Conservation (phyloP, 2,888 invertebrate species). For the Philereme vetulata region DNA sequence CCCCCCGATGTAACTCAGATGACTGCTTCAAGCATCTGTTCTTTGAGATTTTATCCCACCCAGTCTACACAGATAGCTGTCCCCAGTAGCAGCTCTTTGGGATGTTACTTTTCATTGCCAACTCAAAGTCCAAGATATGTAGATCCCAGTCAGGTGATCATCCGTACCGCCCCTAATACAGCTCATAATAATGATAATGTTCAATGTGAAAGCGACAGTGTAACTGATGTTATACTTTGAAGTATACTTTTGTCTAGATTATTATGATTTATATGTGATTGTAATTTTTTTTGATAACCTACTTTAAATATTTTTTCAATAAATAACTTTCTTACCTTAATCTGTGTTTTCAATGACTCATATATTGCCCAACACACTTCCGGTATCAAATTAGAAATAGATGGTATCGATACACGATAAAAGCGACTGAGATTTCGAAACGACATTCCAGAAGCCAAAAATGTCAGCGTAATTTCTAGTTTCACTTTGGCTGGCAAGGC, state of each 20-base stretch:
- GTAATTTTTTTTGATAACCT: constrained; percentile 31
- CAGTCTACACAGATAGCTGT: too few relatives aligned
- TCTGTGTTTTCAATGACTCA: constrained; percentile 7
- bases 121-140: too few relatives aligned
- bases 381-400: constrained; percentile 43
- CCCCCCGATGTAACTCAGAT: too few relatives aligned
- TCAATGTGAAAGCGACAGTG: constrained; percentile 25
- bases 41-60: too few relatives aligned
- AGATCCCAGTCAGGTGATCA: too few relatives aligned
- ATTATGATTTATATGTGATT: constrained; percentile 28
- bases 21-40: too few relatives aligned
- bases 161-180: constrained; percentile 9
- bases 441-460: constrained; percentile 44
- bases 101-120: too few relatives aligned
- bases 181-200: constrained; percentile 22
- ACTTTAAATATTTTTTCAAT: constrained; percentile 27
- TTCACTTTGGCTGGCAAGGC: constrained; percentile 46
- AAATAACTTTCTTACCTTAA: constrained; percentile 21
- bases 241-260: constrained; percentile 27
- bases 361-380: constrained; percentile 45
- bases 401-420: constrained; percentile 40
- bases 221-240: constrained; percentile 23
- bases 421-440: constrained; percentile 42
- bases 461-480: constrained; percentile 46
- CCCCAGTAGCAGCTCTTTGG: too few relatives aligned